Evolutionary conservation across 1,140 invertebrate genomes (phyloP).

Genomic region (Cotesia chilonis): DNA sequence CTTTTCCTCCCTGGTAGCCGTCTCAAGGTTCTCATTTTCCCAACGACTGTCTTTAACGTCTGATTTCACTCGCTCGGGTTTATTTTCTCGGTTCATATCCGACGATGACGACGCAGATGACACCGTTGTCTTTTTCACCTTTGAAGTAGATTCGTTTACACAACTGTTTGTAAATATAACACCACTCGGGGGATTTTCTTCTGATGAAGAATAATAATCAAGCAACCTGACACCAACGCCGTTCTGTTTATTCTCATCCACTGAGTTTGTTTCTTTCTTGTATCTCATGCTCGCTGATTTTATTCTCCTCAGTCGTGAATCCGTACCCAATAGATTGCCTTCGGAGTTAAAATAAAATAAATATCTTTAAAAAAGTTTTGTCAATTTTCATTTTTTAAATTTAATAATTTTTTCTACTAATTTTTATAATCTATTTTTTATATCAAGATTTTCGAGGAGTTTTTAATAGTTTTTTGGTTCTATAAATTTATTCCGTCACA

Average conservation of each 20-base stretch:
- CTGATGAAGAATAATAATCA: constrained; percentile 48
- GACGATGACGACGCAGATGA: too few relatives aligned
- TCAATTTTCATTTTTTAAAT: too few relatives aligned
- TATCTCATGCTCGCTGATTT: constrained; percentile 65
- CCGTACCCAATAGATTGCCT: constrained; percentile 66
- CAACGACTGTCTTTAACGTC: constrained; percentile 12
- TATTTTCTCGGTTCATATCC: background rate
- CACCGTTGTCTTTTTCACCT: background rate
- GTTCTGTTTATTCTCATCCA: constrained; percentile 11
- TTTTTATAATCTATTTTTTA: too few relatives aligned
- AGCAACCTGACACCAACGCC: constrained; percentile 43
- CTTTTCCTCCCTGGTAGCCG: background rate
- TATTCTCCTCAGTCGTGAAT: constrained; percentile 69
- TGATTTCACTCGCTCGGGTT: constrained; percentile 14
- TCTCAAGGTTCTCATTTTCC: constrained; percentile 23
- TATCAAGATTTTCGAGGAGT: too few relatives aligned
- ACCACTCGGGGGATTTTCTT: constrained; percentile 49
- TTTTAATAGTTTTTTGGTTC: too few relatives aligned
- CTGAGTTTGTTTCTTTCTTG: constrained; percentile 36
- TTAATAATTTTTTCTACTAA: too few relatives aligned
- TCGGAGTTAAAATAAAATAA: too few relatives aligned
- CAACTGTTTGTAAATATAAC: constrained; percentile 44
- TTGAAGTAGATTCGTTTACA: constrained; percentile 39
- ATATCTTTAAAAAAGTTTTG: too few relatives aligned
- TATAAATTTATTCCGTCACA: too few relatives aligned